These are phyloP conservation scores for Procambarus clarkii DNA, from an alignment of 1,140 invertebrate species.

Conservation along the genomic window DNA sequence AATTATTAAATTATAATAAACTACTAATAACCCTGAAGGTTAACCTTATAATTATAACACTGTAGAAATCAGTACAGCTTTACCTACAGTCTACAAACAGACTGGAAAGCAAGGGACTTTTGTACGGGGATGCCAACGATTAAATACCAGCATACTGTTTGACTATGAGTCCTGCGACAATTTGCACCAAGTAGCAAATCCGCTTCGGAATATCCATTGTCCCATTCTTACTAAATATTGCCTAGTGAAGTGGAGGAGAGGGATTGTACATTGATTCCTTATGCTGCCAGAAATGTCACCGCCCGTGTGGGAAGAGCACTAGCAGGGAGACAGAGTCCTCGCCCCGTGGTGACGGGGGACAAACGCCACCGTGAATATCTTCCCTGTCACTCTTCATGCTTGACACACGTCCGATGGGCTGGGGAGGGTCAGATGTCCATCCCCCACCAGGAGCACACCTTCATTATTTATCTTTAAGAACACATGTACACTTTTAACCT, in stretches of 20 bases:
- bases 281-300: neutral
- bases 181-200: neutral
- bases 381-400: too few relatives aligned
- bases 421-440: too few relatives aligned
- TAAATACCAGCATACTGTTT: neutral
- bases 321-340: too few relatives aligned
- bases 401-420: too few relatives aligned
- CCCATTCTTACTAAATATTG: neutral
- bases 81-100: neutral
- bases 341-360: neutral
- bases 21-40: neutral
- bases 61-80: slow-evolving; percentile 10
- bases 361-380: neutral
- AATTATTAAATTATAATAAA: neutral
- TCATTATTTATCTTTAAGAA: too few relatives aligned
- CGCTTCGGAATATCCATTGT: neutral
- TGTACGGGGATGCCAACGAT: slow-evolving; percentile 15
- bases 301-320: neutral
- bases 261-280: slow-evolving; percentile 12
- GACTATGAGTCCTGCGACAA: neutral
- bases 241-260: neutral
- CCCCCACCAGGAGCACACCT: too few relatives aligned
- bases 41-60: slow-evolving; percentile 1
- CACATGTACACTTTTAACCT: neutral
- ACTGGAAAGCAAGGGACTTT: slow-evolving; percentile 5